phyloP scores from a whole-genome alignment of 2,113 vertebrate species.

The Podarcis muralis region DNA sequence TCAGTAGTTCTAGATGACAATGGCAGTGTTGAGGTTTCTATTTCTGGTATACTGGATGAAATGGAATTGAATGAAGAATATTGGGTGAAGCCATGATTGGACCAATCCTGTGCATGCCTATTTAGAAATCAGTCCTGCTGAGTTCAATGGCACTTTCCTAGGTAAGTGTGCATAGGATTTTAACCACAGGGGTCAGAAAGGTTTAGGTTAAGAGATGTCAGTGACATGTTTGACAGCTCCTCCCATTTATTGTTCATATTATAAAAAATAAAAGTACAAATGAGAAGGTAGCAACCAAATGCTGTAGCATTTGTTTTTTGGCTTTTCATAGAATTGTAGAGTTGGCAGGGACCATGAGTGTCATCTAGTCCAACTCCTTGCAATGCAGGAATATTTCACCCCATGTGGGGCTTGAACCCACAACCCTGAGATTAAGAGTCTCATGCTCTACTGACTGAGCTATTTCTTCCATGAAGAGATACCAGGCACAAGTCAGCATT shows the following conservation, averaged over 20 bases:
- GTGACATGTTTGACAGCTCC: constrained; percentile 69
- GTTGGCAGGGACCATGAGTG: too few relatives aligned
- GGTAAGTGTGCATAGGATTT: background rate
- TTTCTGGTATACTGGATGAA: constrained; percentile 67
- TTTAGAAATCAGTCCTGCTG: background rate
- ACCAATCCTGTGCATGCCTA: background rate
- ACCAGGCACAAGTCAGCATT: background rate
- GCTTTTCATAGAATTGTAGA: background rate
- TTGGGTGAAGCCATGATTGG: background rate
- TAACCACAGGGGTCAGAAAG: constrained; percentile 8
- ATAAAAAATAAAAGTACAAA: constrained; percentile 43
- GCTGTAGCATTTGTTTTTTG: background rate
- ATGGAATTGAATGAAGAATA: constrained; percentile 49
- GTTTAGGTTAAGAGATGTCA: constrained; percentile 68
- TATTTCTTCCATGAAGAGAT: background rate
- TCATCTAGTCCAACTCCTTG: too few relatives aligned
- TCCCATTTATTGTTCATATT: constrained; percentile 61
- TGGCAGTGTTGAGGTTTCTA: constrained; percentile 66
- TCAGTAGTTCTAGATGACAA: constrained; percentile 61
- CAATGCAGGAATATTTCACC: too few relatives aligned
- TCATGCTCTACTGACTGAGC: too few relatives aligned
- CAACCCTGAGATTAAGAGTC: too few relatives aligned
- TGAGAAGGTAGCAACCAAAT: constrained; percentile 24
- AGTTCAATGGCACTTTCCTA: background rate
- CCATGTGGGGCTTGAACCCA: too few relatives aligned